phyloP scores from a whole-genome alignment of 2,797 vertebrate species.

The Cercopithecus hamlyni region DNA sequence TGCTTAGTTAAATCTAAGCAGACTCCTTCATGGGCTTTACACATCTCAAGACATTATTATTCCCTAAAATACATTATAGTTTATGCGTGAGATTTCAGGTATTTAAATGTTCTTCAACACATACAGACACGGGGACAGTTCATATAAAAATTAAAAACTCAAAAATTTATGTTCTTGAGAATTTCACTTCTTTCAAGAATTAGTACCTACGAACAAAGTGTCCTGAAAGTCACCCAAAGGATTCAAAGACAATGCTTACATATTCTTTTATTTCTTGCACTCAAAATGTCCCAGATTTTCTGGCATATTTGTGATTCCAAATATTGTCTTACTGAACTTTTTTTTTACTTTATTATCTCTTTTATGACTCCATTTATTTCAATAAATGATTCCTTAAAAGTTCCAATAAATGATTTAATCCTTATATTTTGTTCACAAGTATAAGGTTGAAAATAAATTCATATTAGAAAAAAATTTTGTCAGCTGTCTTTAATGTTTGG shows the following conservation, averaged over 20 bases:
- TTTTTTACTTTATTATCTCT: slow-evolving; percentile 32
- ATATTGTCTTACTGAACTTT: not conserved
- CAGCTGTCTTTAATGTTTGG: slow-evolving; percentile 3
- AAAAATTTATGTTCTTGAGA: not conserved
- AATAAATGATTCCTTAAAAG: slow-evolving; percentile 35
- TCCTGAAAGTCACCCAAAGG: slow-evolving; percentile 4
- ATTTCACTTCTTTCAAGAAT: slow-evolving; percentile 11
- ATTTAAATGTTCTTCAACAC: slow-evolving; percentile 49
- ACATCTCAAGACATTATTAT: not conserved
- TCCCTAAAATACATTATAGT: not conserved
- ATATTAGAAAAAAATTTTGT: not conserved
- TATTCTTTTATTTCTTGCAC: not conserved
- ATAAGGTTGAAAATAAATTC: slow-evolving; percentile 33
- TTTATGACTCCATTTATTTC: slow-evolving; percentile 31
- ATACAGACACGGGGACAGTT: not conserved
- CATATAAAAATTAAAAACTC: slow-evolving; percentile 5
- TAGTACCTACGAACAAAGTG: not conserved
- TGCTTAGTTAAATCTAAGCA: not conserved
- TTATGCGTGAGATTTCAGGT: not conserved
- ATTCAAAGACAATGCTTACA: not conserved
- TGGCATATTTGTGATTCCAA: not conserved
- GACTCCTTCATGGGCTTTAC: not conserved
- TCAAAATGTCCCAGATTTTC: slow-evolving; percentile 6
- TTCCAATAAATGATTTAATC: slow-evolving; percentile 32
- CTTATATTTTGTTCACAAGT: not conserved